These are phyloP conservation scores for Lutraria rhynchaena DNA, from an alignment of 1,140 invertebrate genomes.

Conservation along the genomic window DNA sequence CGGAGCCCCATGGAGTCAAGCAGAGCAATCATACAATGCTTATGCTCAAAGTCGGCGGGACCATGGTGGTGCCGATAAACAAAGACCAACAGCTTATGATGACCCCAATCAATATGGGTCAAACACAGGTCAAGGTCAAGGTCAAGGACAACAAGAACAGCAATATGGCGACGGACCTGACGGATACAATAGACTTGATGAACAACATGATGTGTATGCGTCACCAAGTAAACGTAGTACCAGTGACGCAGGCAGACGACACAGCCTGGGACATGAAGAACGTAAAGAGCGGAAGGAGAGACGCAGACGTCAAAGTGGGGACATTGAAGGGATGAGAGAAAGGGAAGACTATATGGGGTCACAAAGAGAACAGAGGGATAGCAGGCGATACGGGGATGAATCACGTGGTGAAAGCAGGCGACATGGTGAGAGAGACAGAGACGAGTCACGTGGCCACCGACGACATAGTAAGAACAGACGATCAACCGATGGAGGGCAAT, in stretches of 20 bases:
- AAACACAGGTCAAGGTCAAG: not conserved
- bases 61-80: not conserved
- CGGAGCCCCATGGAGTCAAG: not conserved
- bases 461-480: conserved; percentile 20
- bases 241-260: conserved; percentile 7
- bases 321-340: conserved; percentile 53
- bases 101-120: not conserved
- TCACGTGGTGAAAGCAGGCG: conserved; percentile 14
- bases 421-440: conserved; percentile 20
- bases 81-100: not conserved
- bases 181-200: not conserved
- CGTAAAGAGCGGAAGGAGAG: conserved; percentile 38
- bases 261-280: conserved; percentile 37
- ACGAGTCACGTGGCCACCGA: conserved; percentile 14
- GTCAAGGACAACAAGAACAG: conserved; percentile 5
- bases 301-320: conserved; percentile 44
- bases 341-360: conserved; percentile 28
- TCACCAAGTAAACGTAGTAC: conserved; percentile 2
- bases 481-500: conserved; percentile 1
- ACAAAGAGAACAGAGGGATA: conserved; percentile 25
- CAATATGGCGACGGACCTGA: not conserved
- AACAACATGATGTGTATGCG: not conserved
- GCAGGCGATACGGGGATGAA: conserved; percentile 20
- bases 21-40: conserved; percentile 17
- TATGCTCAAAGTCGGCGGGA: not conserved